Evolutionary conservation across 2,113 vertebrate genomes (phyloP), one percentile per base, ranked within the genome.

Genomic region (Struthidea cinerea): DNA sequence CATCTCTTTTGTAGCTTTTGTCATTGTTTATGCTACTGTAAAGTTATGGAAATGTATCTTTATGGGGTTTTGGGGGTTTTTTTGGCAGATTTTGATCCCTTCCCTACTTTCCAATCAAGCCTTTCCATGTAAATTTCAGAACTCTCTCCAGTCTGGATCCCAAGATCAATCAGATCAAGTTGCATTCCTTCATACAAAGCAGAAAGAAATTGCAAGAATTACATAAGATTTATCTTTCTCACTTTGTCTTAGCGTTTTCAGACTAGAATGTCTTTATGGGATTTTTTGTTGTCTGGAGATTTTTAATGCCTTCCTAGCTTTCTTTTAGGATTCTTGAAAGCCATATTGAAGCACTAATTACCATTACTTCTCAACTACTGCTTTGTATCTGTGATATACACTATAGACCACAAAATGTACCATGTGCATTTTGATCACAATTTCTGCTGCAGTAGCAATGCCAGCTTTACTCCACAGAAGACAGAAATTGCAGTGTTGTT

Each of bases 111-210:
- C 39, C 13, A 46, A 28, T 68, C 24, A 81, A 13, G 76, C 46
- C 11, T 53, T 73, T 35, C 33, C 13, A 74, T 6, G 37, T 30
- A 52, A 56, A 81, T 50, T 56, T 80, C 73, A 57, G 42, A 50
- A 14, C 35, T 35, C 2, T 16, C 8, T 5, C 9, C 1, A 5
- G 7, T 28, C 32, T 47, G 7, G 2, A 17, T 84, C 14, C 33
- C 16, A 60, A 55, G 21, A 10, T 80, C n/a, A 76, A 4, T 67
- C 41, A 67, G 35, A 50, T 46, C 12, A 70, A 63, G 33, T 46
- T 37, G 4, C 13, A 78, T n/a, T 88, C 23, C 37, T 55, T 74
- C 47, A 67, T 18, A 30, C 5, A 80, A 55, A 85, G 16, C 33
- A 90, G 53, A 88, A 88, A 73, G 7, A 67, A 84, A 61, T n/a